Evolutionary conservation across 2,797 vertebrate species (phyloP).

Genomic region (Anableps anableps): DNA sequence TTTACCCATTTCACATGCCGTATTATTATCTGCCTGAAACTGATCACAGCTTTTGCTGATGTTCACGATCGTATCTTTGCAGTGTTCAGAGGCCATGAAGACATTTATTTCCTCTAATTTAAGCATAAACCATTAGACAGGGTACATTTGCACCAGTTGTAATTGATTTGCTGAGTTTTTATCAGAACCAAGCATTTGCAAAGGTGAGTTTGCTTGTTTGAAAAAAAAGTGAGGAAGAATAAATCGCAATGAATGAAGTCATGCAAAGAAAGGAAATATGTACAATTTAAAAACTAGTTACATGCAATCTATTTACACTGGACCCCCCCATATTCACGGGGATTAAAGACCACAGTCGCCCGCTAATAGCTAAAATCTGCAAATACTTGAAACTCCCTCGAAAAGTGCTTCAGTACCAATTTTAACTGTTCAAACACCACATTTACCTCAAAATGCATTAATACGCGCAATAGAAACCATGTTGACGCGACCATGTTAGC

Average conservation of each 20-base stretch:
- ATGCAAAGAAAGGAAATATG: neutral
- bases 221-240: neutral
- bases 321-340: neutral
- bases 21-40: neutral
- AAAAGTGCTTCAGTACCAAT: no score
- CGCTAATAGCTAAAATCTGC: no score
- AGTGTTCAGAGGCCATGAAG: neutral
- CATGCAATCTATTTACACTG: neutral
- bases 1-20: neutral
- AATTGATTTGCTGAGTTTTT: neutral
- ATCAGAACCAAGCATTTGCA: neutral
- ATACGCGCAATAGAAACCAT: no score
- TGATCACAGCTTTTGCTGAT: neutral
- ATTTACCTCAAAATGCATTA: no score
- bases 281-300: neutral
- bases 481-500: no score
- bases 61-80: neutral
- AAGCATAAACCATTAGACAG: neutral
- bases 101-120: slow-evolving; percentile 3
- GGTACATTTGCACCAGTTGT: no score
- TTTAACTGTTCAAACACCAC: no score
- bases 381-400: no score
- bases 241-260: neutral
- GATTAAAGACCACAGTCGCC: no score
- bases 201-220: neutral